Percentiles rank a stretch among this genome's conserved stretches.
phyloP scores from a whole-genome alignment of 2,797 vertebrate genomes.

The Acomys russatus region DNA sequence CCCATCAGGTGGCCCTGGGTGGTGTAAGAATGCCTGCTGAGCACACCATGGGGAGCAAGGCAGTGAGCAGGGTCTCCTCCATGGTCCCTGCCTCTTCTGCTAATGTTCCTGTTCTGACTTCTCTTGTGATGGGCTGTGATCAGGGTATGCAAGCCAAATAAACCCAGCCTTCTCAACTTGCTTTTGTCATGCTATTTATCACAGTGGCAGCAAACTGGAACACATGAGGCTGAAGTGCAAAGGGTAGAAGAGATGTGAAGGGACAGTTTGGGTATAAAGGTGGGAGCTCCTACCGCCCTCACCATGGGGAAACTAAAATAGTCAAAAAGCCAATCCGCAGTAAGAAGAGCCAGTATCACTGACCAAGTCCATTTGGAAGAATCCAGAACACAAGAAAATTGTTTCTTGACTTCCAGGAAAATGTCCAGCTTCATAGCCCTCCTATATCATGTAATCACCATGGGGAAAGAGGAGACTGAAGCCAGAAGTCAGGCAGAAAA shows the following conservation, averaged over 20 bases:
- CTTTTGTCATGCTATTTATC: not conserved
- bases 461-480: not conserved
- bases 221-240: not conserved
- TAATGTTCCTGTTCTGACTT: not conserved
- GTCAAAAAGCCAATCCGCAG: not conserved
- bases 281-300: not conserved
- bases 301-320: not conserved
- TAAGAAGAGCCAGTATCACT: not conserved
- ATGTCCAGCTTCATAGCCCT: not conserved
- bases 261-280: not conserved
- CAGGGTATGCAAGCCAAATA: not conserved
- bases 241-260: not conserved
- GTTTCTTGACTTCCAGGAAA: conserved; percentile 46
- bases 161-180: not conserved
- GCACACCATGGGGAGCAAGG: not conserved
- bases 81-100: not conserved
- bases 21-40: too few species aligned
- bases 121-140: not conserved
- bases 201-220: not conserved
- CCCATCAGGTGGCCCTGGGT: not conserved
- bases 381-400: not conserved
- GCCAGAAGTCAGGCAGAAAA: not conserved
- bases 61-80: not conserved
- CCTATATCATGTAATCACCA: not conserved
- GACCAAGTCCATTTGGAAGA: not conserved